Conservation (phyloP, 2,888 invertebrate species). For the Empis livida region DNA sequence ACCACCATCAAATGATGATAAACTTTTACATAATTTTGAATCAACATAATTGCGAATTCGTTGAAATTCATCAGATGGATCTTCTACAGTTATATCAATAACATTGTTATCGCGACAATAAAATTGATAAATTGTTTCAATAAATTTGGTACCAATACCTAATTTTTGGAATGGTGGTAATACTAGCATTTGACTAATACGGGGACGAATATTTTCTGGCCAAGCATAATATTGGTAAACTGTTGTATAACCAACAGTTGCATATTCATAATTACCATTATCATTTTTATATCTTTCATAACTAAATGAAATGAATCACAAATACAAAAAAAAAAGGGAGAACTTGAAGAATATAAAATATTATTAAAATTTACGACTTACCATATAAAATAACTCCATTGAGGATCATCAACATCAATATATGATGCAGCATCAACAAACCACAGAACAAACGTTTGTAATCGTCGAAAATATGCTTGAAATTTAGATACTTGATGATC, state of each 20-base stretch:
- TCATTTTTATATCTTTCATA: slow-evolving; percentile 55
- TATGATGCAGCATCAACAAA: slow-evolving; percentile 94
- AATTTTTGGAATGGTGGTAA: slow-evolving; percentile 82
- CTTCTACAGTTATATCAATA: slow-evolving; percentile 68
- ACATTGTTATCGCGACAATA: slow-evolving; percentile 41
- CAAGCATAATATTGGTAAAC: slow-evolving; percentile 93
- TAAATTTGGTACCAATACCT: slow-evolving; percentile 70
- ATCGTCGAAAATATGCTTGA: slow-evolving; percentile 60
- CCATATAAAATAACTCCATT: slow-evolving; percentile 81
- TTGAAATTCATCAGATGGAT: slow-evolving; percentile 84
- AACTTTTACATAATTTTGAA: slow-evolving; percentile 52
- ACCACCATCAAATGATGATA: slow-evolving; percentile 54
- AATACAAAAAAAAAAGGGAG: neutral
- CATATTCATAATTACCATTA: slow-evolving; percentile 48
- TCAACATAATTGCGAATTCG: slow-evolving; percentile 84
- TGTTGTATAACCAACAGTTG: slow-evolving; percentile 77
- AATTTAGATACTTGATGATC: slow-evolving; percentile 61
- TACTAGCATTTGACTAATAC: slow-evolving; percentile 86
- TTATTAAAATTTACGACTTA: too few species aligned
- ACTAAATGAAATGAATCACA: slow-evolving; percentile 31
- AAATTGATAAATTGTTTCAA: slow-evolving; percentile 43
- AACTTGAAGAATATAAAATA: neutral
- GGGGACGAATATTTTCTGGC: slow-evolving; percentile 71
- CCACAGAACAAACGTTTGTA: slow-evolving; percentile 88
- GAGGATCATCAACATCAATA: slow-evolving; percentile 83